Evolutionary conservation across 2,797 vertebrate species (phyloP), one percentile per base, ranked within the genome.

Genomic region (Spinus olivaceus): DNA sequence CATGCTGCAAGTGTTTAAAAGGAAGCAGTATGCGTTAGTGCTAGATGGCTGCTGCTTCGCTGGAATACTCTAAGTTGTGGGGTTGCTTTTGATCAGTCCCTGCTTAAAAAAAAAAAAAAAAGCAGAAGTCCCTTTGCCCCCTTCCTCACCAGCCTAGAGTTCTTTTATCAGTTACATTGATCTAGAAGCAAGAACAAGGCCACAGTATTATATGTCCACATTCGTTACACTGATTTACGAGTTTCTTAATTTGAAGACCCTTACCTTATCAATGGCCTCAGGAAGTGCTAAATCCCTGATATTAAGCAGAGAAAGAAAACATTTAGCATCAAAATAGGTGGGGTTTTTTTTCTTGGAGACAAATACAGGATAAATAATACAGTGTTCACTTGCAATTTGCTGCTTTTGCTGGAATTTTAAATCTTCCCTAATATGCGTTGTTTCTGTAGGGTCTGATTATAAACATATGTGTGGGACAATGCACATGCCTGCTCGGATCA

Each of bases 401-500:
- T 92, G 69, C 90, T 73, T 71, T 85, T 53, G 10, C 64, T 54
- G 82, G 65, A 85, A 87, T 90, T 92, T 64, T 70, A 76, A 92
- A 77, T 32, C 79, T 81, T 78, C 50, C 64, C 65, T 56, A 21
- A 65, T 25, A 13, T 41, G 30, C 0, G 1, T 65, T 54, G 65
- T 77, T 94, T 80, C 22, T 60, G 66, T 84, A 88, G 85, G 53
- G 35, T 79, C 82, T 87, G 96, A 96, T 95, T 83, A 88, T 86
- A 96, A 97, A 88, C 96, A 92, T 37, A 61, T 86, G 86, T 82
- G 49, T 81, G 61, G 90, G 94, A 96, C 90, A 56, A 87, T 4
- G 25, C 8, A 8, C 84, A 51, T 88, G 69, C 80, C 13, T 8
- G 65, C 91, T 87, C 16, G 24, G 72, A 95, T 95, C 91, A 70